phyloP scores from a whole-genome alignment of 2,888 invertebrate genomes.

The Chrysolina americana region DNA sequence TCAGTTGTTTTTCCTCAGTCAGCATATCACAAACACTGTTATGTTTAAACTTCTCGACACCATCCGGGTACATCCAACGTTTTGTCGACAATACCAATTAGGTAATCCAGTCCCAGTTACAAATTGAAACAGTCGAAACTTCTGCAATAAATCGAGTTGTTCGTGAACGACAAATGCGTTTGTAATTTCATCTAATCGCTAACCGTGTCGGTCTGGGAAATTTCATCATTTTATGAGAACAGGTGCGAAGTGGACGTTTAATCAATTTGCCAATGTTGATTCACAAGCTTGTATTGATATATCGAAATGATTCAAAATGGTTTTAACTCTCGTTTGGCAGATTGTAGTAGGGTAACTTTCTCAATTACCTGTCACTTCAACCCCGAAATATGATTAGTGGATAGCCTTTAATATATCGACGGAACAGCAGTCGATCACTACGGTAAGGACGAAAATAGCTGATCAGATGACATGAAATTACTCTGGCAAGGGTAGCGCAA shows the following conservation, averaged over 20 bases:
- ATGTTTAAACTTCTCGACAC: no score
- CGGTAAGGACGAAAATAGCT: no score
- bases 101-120: background rate
- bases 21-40: no score
- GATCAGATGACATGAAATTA: no score
- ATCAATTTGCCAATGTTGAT: conserved; percentile 1
- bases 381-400: background rate
- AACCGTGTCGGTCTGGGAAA: background rate
- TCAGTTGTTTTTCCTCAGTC: no score
- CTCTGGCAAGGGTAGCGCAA: no score
- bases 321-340: background rate
- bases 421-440: no score
- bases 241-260: background rate
- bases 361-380: background rate
- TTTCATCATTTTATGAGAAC: conserved; percentile 2
- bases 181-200: conserved; percentile 7
- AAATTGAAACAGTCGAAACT: background rate
- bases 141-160: background rate
- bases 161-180: conserved; percentile 1
- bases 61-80: background rate
- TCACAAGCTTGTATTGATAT: background rate
- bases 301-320: background rate
- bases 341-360: background rate
- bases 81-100: background rate
- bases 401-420: background rate